phyloP scores from a whole-genome alignment of 2,797 vertebrate species.

The Pygocentrus nattereri region DNA sequence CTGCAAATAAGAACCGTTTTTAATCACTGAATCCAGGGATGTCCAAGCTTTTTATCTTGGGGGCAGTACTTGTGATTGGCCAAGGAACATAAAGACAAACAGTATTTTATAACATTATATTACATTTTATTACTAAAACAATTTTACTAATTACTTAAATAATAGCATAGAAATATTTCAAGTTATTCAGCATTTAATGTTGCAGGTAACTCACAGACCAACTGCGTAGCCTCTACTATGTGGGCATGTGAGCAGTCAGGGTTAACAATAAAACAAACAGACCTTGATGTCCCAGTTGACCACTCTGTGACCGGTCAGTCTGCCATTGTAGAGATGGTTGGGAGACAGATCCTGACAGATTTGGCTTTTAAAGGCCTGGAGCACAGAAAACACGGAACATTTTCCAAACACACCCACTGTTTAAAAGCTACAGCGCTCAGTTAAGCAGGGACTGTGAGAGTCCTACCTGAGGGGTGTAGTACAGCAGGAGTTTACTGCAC shows the following conservation, averaged over 20 bases:
- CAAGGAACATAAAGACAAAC: too few relatives aligned
- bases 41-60: too few relatives aligned
- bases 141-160: too few relatives aligned
- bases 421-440: background rate
- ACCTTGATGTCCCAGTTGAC: conserved; percentile 97
- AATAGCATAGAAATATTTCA: too few relatives aligned
- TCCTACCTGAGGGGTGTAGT: conserved; percentile 96
- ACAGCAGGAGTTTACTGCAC: conserved; percentile 88
- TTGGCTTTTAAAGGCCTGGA: conserved; percentile 92
- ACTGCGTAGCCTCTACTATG: background rate
- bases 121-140: too few relatives aligned
- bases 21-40: too few relatives aligned
- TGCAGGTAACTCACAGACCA: too few relatives aligned
- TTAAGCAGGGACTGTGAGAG: background rate
- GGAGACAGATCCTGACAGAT: conserved; percentile 95
- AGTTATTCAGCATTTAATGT: too few relatives aligned
- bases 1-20: too few relatives aligned
- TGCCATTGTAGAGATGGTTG: conserved; percentile 88
- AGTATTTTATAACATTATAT: too few relatives aligned
- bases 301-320: conserved; percentile 92
- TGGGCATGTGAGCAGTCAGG: background rate
- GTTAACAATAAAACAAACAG: background rate
- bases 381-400: conserved; percentile 22
- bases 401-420: too few relatives aligned
- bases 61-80: too few relatives aligned